Conservation (phyloP, 2,888 invertebrate species). For the Drosophila kuntzei region DNA sequence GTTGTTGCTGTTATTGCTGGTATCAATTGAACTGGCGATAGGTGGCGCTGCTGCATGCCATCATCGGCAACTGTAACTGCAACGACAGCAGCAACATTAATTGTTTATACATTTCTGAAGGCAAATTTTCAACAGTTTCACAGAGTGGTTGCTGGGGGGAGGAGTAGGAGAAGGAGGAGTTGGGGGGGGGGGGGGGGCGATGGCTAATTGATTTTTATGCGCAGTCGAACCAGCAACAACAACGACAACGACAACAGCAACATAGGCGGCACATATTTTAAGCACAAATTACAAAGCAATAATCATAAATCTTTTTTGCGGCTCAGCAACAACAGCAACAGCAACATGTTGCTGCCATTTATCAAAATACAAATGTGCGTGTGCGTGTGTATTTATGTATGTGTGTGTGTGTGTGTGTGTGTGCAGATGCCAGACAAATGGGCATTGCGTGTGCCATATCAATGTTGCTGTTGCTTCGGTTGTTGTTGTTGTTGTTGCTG, state of each 20-base stretch:
- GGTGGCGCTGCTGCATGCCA: conserved; percentile 79
- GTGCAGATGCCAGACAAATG: conserved; percentile 73
- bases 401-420: conserved; percentile 28
- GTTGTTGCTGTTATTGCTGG: conserved; percentile 32
- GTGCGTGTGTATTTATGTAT: conserved; percentile 22
- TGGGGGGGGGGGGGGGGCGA: conserved; percentile 15
- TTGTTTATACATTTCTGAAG: conserved; percentile 58
- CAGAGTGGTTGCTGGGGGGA: background rate
- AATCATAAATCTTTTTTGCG: conserved; percentile 80
- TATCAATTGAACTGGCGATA: conserved; percentile 78
- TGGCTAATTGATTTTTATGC: conserved; percentile 76
- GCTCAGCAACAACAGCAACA: conserved; percentile 60
- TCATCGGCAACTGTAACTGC: conserved; percentile 53
- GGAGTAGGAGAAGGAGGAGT: background rate
- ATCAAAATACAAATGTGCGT: conserved; percentile 63
- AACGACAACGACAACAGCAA: conserved; percentile 39
- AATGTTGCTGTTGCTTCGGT: conserved; percentile 38
- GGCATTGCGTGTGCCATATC: conserved; percentile 76
- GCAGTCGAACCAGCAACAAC: conserved; percentile 44
- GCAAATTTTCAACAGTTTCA: conserved; percentile 38
- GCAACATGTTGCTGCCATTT: conserved; percentile 75
- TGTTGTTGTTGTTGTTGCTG: conserved; percentile 33
- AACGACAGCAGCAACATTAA: conserved; percentile 58
- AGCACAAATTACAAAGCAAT: conserved; percentile 80
- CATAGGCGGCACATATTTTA: conserved; percentile 78